These are phyloP conservation scores for Mormyrus hasselquistii DNA, from an alignment of 2,797 vertebrate species.

Conservation along the genomic window DNA sequence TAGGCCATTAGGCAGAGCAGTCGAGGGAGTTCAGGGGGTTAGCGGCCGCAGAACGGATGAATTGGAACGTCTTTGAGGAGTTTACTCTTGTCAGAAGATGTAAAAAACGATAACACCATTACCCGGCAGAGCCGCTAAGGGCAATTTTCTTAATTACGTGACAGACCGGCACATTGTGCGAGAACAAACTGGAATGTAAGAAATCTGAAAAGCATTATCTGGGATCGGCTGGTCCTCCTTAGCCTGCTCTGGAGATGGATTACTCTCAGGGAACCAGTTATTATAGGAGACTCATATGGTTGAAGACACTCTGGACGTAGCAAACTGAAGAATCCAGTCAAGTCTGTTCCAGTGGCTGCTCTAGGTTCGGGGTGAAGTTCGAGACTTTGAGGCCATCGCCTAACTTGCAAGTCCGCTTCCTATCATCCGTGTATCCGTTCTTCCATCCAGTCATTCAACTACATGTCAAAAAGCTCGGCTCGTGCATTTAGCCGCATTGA, in stretches of 20 bases:
- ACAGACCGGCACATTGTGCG: constrained; percentile 66
- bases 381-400: neutral
- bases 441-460: neutral
- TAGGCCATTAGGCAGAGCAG: constrained; percentile 61
- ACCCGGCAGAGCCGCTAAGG: constrained; percentile 71
- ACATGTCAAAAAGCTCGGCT: neutral
- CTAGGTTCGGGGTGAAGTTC: neutral
- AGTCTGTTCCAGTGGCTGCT: neutral
- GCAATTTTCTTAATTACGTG: constrained; percentile 85
- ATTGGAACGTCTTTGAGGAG: constrained; percentile 80
- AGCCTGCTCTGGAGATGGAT: constrained; percentile 30
- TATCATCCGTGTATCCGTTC: neutral
- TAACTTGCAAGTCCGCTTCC: neutral
- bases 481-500: neutral
- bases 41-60: constrained; percentile 68
- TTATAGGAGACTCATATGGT: neutral
- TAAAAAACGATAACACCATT: constrained; percentile 74
- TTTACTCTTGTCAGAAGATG: constrained; percentile 72
- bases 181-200: constrained; percentile 64
- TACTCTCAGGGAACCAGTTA: neutral
- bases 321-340: neutral
- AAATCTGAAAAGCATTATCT: constrained; percentile 23
- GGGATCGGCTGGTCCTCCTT: constrained; percentile 18
- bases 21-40: constrained; percentile 64
- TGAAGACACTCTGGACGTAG: neutral